phyloP scores from a whole-genome alignment of 1,140 invertebrate genomes.

The Nephila pilipes region DNA sequence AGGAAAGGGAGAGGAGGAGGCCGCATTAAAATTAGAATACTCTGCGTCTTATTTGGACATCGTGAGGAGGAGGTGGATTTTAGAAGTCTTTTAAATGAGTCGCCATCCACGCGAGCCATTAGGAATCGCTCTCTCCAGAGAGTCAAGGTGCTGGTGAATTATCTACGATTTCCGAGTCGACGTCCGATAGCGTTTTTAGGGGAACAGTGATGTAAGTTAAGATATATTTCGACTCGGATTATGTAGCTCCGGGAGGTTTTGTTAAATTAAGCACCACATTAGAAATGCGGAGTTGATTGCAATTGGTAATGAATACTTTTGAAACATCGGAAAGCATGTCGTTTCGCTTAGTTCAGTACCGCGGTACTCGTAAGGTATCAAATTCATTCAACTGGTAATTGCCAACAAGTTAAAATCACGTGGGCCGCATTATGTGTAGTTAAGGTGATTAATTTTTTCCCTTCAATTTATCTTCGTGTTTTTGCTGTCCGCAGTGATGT shows the following conservation, averaged over 20 bases:
- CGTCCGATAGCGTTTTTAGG: not conserved
- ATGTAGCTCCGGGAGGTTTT: not conserved
- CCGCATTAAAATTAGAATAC: constrained; percentile 47
- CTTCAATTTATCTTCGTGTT: no score
- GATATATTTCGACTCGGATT: no score
- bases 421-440: no score
- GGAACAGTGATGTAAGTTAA: not conserved
- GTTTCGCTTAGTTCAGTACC: no score
- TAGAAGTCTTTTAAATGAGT: constrained; percentile 50
- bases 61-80: not conserved
- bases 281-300: no score
- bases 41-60: constrained; percentile 61
- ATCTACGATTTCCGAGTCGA: constrained; percentile 36
- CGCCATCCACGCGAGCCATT: not conserved
- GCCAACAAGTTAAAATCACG: no score
- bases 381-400: no score
- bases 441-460: no score
- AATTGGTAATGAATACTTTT: no score
- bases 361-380: no score
- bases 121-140: constrained; percentile 10
- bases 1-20: not conserved
- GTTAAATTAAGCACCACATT: not conserved
- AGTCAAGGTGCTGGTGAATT: constrained; percentile 42
- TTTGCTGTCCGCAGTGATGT: no score
- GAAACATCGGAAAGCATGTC: no score